Evolutionary conservation across 2,888 invertebrate species (phyloP).

Genomic region (Tolmerus cingulatus): DNA sequence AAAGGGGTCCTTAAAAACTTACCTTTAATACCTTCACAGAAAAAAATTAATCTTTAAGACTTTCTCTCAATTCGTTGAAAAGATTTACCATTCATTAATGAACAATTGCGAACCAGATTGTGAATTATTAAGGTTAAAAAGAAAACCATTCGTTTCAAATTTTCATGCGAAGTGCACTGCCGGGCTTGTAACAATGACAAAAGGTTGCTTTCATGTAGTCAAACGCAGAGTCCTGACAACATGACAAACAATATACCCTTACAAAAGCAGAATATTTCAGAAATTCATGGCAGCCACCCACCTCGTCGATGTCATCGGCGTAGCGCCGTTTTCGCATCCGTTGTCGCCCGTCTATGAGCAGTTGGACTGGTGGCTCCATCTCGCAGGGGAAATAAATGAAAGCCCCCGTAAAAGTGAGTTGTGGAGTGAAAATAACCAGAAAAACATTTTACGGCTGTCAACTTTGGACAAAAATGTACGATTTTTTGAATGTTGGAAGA

Average conservation of each 20-base stretch:
- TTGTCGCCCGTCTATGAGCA: neutral
- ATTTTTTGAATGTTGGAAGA: neutral
- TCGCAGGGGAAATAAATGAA: conserved; percentile 23
- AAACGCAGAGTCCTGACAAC: conserved; percentile 15
- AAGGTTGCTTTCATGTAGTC: conserved; percentile 14
- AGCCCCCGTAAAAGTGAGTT: conserved; percentile 1
- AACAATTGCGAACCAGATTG: conserved; percentile 1
- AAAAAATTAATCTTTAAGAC: neutral
- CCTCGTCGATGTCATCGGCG: neutral
- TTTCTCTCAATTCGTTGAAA: neutral
- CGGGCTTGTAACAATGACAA: neutral
- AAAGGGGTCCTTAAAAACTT: neutral
- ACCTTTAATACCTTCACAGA: neutral
- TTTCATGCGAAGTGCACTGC: neutral
- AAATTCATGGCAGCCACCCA: neutral
- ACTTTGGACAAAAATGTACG: neutral
- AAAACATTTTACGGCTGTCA: conserved; percentile 34
- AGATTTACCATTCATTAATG: neutral
- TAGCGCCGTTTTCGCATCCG: neutral
- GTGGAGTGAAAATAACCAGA: conserved; percentile 20
- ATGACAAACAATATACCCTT: conserved; percentile 6
- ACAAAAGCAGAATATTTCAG: conserved; percentile 26
- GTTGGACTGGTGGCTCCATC: neutral
- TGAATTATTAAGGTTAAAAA: neutral
- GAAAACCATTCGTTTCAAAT: neutral